These are phyloP conservation scores for Synchiropus splendidus DNA, from an alignment of 2,113 vertebrate species.

Conservation along the genomic window DNA sequence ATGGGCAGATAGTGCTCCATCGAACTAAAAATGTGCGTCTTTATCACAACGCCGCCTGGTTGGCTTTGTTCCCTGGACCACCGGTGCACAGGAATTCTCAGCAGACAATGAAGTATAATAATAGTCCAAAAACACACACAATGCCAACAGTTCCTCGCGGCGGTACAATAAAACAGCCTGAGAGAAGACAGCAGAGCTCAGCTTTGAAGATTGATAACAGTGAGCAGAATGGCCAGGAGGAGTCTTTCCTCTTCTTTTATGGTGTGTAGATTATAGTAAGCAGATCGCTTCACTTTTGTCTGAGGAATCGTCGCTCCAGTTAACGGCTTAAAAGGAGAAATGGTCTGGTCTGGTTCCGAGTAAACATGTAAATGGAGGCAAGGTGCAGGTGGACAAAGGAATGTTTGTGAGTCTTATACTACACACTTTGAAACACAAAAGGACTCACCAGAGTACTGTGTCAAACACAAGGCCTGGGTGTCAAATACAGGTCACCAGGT, in stretches of 20 bases:
- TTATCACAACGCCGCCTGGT: conserved; percentile 41
- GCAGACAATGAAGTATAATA: conserved; percentile 44
- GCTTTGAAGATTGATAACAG: conserved; percentile 53
- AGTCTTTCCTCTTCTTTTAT: conserved; percentile 54
- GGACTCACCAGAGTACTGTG: no score
- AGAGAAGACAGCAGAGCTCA: conserved; percentile 43
- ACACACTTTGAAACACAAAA: no score
- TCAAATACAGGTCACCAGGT: no score
- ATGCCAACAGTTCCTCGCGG: conserved; percentile 35
- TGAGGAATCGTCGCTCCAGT: conserved; percentile 32
- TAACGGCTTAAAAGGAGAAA: conserved; percentile 49
- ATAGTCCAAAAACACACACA: conserved; percentile 40
- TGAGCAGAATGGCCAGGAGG: conserved; percentile 47
- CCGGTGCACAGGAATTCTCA: conserved; percentile 23
- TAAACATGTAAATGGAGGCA: no score
- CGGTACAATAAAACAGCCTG: conserved; percentile 50
- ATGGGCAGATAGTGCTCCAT: conserved; percentile 44
- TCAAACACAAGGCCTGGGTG: no score
- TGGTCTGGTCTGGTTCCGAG: conserved; percentile 36
- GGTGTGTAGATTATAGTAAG: conserved; percentile 69
- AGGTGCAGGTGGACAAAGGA: no score
- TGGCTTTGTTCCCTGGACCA: conserved; percentile 47
- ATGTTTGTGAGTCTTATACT: no score
- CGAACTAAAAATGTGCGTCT: conserved; percentile 37
- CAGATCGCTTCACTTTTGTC: conserved; percentile 60